A percentile compares a stretch with the other conserved stretches of the same genome.
These are phyloP conservation scores for Drosophila micromelanica DNA, from an alignment of 1,140 invertebrate genomes.

Conservation along the genomic window DNA sequence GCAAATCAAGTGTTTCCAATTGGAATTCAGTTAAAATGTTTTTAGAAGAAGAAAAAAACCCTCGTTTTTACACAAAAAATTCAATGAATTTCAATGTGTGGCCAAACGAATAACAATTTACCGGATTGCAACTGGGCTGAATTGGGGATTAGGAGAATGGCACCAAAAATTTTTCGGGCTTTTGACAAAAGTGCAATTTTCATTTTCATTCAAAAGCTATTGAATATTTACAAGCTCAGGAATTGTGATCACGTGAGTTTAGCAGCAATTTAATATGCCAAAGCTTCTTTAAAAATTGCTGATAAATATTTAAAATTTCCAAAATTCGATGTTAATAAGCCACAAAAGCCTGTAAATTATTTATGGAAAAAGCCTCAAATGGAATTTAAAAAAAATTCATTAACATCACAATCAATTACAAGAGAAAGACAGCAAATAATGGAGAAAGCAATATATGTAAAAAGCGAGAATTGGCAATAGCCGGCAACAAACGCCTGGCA, in stretches of 20 bases:
- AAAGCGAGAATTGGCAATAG: not conserved
- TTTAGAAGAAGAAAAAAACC: slow-evolving; percentile 22
- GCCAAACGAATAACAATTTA: too few relatives aligned
- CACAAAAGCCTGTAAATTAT: not conserved
- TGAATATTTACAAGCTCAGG: too few relatives aligned
- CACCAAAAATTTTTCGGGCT: too few relatives aligned
- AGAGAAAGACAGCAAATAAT: not conserved
- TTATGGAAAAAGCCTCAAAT: not conserved
- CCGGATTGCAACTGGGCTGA: too few relatives aligned
- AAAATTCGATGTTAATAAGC: not conserved
- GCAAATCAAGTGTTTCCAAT: slow-evolving; percentile 47
- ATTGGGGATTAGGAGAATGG: too few relatives aligned
- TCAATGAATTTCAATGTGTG: too few relatives aligned
- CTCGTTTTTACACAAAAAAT: slow-evolving; percentile 17
- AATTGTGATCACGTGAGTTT: too few relatives aligned
- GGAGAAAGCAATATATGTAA: not conserved
- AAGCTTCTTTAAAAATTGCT: too few relatives aligned
- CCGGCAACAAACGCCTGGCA: too few relatives aligned
- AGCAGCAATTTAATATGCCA: too few relatives aligned
- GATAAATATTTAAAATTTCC: not conserved
- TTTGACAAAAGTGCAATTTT: too few relatives aligned
- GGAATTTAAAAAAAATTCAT: slow-evolving; percentile 18
- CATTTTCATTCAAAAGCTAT: too few relatives aligned
- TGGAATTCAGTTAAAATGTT: not conserved
- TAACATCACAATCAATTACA: slow-evolving; percentile 46